Base-by-base conservation (phyloP, 1,140 invertebrate species). In the Octopus sinensis region DNA sequence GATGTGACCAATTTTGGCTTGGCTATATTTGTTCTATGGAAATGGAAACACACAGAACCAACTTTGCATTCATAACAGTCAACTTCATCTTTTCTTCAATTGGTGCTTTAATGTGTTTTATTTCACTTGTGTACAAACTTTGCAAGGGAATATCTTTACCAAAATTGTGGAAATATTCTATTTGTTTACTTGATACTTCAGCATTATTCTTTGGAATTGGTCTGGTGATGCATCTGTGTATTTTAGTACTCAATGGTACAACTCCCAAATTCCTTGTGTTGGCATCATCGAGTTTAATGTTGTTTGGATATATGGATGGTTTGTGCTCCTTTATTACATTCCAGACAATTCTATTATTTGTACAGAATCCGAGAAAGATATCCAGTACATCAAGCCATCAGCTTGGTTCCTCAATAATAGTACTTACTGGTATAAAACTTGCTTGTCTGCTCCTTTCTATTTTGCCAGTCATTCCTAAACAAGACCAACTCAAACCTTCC, bases 281-380 rank as follows among this genome's bases (percentile, higher is more conserved):
- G 5, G 76, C 76, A 43, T 77, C 76, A 1, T n/a, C 43, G 4
- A 52, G 76, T 77, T 17, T 77, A 7, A 51, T 77, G 43, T 51
- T 77, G 13, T 53, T 77, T 51, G 76, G 76, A 17, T 77, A 77
- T 17, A 30, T 77, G 76, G 76, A 77, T 43, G 52, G 43, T 77
- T 17, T 77, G 17, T 77, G 76, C 43, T 77, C 76, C 0, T 77
- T 77, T 13, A 9, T 77, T 7, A 77, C 52, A 5, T 51, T 77
- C 17, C 76, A 77, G 43, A 77, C 52, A 13, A 77, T 77, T 9
- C 52, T 77, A 17, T 53, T 77, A 51, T 77, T 77, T 77, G 52
- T 77, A 13, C 76, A 77, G 76, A 77, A 77, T 51, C 76, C 76
- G 2, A n/a, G 76, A 43, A 77, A 77, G 17, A 43, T 53, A 13